Percentiles rank a stretch among this genome's conserved stretches.
Evolutionary conservation across 2,113 vertebrate genomes (phyloP).

Genomic region (Phaethon lepturus): DNA sequence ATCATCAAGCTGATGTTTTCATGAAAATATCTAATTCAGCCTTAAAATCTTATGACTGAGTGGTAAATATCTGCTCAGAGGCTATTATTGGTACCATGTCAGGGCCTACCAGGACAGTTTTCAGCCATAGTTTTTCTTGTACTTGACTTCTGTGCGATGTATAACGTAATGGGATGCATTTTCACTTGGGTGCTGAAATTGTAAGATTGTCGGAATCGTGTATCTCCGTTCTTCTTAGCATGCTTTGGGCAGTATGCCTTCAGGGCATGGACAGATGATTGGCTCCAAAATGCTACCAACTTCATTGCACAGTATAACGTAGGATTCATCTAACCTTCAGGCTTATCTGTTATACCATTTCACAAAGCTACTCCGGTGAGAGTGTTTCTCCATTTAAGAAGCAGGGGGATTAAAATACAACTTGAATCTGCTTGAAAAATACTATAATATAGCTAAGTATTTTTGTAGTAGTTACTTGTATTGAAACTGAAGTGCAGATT

Average conservation of each 20-base stretch:
- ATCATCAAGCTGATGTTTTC: neutral
- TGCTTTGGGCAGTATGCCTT: neutral
- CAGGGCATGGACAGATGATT: neutral
- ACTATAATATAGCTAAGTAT: neutral
- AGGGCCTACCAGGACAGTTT: neutral
- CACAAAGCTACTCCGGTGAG: neutral
- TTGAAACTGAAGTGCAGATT: neutral
- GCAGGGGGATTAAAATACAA: neutral
- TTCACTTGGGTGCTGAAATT: neutral
- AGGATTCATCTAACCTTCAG: neutral
- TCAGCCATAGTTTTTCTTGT: neutral
- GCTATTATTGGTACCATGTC: neutral
- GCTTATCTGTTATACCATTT: neutral
- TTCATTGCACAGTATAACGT: neutral
- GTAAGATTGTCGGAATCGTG: neutral
- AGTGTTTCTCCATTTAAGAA: neutral
- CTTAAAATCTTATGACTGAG: neutral
- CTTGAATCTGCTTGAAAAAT: neutral
- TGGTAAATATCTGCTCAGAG: neutral
- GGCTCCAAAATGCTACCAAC: neutral
- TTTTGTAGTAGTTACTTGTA: neutral
- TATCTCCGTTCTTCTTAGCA: neutral
- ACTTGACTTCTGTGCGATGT: neutral
- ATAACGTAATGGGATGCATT: neutral
- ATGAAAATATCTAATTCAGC: neutral